Percentiles rank a stretch among this genome's conserved stretches.
phyloP scores from a whole-genome alignment of 2,888 invertebrate genomes.

The Congeria kusceri region DNA sequence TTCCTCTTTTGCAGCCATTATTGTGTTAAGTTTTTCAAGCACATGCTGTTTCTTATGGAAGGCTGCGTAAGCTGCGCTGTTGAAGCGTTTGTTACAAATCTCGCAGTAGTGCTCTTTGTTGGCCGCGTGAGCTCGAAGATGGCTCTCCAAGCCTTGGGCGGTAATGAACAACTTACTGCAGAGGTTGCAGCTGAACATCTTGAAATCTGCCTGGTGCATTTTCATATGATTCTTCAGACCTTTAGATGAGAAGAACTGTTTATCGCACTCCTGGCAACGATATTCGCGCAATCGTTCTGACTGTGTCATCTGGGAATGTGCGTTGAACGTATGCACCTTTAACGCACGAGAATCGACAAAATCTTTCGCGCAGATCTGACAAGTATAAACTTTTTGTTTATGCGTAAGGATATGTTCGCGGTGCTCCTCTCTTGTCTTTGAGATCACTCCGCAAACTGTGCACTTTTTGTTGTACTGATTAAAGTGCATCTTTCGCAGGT shows the following conservation, averaged over 20 bases:
- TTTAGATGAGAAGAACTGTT: constrained; percentile 62
- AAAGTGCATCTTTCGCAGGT: constrained; percentile 63
- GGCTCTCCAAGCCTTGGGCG: constrained; percentile 38
- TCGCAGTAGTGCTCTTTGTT: constrained; percentile 53
- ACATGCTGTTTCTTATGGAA: constrained; percentile 60
- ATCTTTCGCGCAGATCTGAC: constrained; percentile 56
- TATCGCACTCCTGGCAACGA: constrained; percentile 56
- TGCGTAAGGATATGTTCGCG: constrained; percentile 54
- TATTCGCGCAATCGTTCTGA: constrained; percentile 49
- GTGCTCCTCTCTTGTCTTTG: constrained; percentile 58
- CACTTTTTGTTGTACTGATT: constrained; percentile 65
- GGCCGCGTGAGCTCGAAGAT: constrained; percentile 51
- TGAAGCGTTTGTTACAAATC: constrained; percentile 50
- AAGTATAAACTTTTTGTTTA: constrained; percentile 52
- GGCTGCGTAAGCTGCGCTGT: constrained; percentile 41
- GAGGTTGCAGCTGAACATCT: constrained; percentile 51
- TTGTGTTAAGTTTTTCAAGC: constrained; percentile 50
- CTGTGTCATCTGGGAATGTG: constrained; percentile 59
- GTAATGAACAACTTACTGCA: constrained; percentile 48
- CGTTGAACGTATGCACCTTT: constrained; percentile 60
- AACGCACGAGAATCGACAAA: constrained; percentile 59
- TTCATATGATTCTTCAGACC: constrained; percentile 61
- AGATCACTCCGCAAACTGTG: constrained; percentile 55
- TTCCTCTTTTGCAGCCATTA: constrained; percentile 19
- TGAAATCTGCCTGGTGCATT: constrained; percentile 42